A percentile compares a stretch with the other conserved stretches of the same genome.
Evolutionary conservation across 2,888 invertebrate genomes (phyloP).

Genomic region (Brachypterus glaber): DNA sequence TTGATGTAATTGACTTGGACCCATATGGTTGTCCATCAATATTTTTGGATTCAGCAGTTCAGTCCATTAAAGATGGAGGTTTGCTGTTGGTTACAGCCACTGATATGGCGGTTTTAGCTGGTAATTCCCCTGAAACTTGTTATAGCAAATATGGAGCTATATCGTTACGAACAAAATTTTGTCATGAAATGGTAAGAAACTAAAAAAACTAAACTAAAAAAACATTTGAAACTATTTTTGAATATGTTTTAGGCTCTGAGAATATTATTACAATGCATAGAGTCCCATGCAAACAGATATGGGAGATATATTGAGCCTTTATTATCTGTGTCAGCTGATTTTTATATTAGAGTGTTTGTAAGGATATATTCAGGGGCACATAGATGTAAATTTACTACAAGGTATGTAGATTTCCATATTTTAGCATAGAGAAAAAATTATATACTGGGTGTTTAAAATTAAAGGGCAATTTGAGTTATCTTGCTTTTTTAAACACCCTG

Average conservation of each 20-base stretch:
- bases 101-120: slow-evolving; percentile 93
- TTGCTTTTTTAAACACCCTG: no score
- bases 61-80: slow-evolving; percentile 72
- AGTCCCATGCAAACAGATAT: slow-evolving; percentile 86
- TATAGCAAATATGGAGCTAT: slow-evolving; percentile 86
- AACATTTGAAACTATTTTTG: neutral
- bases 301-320: slow-evolving; percentile 87
- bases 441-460: no score
- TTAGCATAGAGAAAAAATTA: no score
- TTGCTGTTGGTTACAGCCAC: slow-evolving; percentile 92
- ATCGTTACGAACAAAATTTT: slow-evolving; percentile 73
- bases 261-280: slow-evolving; percentile 83
- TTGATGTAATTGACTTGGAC: slow-evolving; percentile 90
- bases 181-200: slow-evolving; percentile 82
- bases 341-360: slow-evolving; percentile 92
- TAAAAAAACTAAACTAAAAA: neutral
- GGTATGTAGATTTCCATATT: slow-evolving; percentile 41
- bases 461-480: no score
- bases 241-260: slow-evolving; percentile 65
- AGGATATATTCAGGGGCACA: slow-evolving; percentile 68
- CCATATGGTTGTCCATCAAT: slow-evolving; percentile 93
- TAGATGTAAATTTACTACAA: slow-evolving; percentile 77
- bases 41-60: slow-evolving; percentile 85
- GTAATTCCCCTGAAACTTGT: slow-evolving; percentile 92
- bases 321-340: slow-evolving; percentile 87